These are phyloP conservation scores for Bubo bubo DNA, from an alignment of 2,113 vertebrate genomes.

Conservation along the genomic window DNA sequence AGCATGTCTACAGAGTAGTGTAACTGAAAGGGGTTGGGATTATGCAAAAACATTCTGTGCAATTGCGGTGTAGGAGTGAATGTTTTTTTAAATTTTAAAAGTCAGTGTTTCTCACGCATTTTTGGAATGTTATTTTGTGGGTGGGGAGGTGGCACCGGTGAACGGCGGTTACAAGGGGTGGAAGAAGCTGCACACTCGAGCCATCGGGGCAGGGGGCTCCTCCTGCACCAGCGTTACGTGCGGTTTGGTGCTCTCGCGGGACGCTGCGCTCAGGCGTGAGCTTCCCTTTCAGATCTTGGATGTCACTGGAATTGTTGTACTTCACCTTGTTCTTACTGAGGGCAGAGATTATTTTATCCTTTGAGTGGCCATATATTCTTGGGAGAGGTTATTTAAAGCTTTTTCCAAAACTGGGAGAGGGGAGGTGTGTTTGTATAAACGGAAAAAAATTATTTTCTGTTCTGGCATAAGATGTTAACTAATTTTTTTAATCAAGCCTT, in stretches of 20 bases:
- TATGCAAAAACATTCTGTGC: neutral
- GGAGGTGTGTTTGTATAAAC: too few relatives aligned
- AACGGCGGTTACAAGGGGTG: neutral
- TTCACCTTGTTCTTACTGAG: neutral
- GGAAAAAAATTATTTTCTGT: neutral
- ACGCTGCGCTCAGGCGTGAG: neutral
- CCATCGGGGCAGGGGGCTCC: neutral
- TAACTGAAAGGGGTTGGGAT: neutral
- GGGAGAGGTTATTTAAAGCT: neutral
- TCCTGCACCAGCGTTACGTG: accelerated
- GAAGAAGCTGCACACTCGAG: neutral
- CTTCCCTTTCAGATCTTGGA: neutral
- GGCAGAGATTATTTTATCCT: neutral
- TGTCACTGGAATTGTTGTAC: neutral
- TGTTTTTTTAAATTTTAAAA: neutral
- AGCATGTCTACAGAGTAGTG: accelerated
- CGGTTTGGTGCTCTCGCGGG: accelerated
- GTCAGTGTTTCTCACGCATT: neutral
- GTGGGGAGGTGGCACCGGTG: neutral
- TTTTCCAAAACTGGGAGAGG: neutral
- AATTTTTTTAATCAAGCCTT: neutral
- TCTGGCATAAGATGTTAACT: neutral
- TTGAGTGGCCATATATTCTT: neutral
- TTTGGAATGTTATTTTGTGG: neutral
- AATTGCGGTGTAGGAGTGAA: neutral